Evolutionary conservation across 2,113 vertebrate species (phyloP), one percentile per base, ranked within the genome.

Genomic region (Lates calcarifer): DNA sequence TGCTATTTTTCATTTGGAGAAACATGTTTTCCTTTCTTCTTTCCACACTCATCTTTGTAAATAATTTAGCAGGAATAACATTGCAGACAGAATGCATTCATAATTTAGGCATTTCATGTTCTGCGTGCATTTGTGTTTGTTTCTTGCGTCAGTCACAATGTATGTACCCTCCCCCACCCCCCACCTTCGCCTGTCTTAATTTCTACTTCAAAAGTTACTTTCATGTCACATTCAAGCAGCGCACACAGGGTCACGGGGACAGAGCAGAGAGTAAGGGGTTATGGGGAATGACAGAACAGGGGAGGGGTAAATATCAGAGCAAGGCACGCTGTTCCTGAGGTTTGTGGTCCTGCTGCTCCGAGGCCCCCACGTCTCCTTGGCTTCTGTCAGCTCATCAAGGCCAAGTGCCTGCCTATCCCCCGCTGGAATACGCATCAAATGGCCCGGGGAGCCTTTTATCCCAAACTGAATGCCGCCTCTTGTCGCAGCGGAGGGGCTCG

Each of bases 381-480:
- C 79, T 90, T 68, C 90, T 80, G 85, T 90, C 91, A 90, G 86
- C 77, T 86, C 86, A 83, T 90, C 86, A 89, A 84, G 85, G 79
- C 81, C 80, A 20, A 62, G 81, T 84, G 80, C 63, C 88, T 26
- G 77, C 88, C 81, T 49, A 74, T 75, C 80, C 91, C 39, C 79
- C 79, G 7, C 45, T 1, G 82, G 88, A 73, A 77, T 62, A 77
- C 61, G 82, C 92, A 94, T 92, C 91, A 91, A 90, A 91, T 80
- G 68, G 84, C 83, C 83, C 3, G n/a, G 86, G 86, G 88, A 87
- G 83, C 87, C 87, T 92, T 94, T 92, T 75, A 91, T 93, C 87
- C 87, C 81, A 64, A 86, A 70, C 64, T 75, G 81, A 90, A 83
- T 49, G 79, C 75, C 47, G 69, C 81, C 78, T 24, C 78, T 26